Base-by-base conservation (phyloP, 2,888 invertebrate species). In the Melieria crassipennis region DNA sequence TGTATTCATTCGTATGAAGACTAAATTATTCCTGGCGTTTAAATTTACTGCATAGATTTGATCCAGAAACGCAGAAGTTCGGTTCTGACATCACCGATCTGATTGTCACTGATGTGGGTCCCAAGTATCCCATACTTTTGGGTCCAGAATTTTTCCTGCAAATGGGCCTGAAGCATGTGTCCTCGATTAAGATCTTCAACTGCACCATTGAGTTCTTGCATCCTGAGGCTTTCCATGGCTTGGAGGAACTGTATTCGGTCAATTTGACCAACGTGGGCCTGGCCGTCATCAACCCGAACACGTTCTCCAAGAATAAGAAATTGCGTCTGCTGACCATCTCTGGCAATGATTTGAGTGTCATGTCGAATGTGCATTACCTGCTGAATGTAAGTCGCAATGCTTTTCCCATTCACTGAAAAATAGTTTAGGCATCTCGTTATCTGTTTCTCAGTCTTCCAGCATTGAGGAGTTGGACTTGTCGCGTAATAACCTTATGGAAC, bases 391-490 rank as follows among this genome's bases (percentile, higher is more conserved):
- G 80, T 75, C 7, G 10, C 7, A 6, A 6, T 60, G 42, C 0
- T 16, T 13, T 16, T 7, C 50, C 6, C 7, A 42, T 42, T n/a
- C 3, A 5, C 43, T 30, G 30, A 3, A 30, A 30, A 30, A 30
- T 30, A 30, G 30, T 30, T 3, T 30, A 3, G 30, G 0, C 2
- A 1, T 58, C 55, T 69, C 42, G 71, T 64, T 69, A 7, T 47
- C 70, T 72, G 3, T 56, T 30, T 30, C 30, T 30, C 30, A 86
- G 85, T 85, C 92, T 6, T 88, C 89, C 4, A 90, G 90, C 48
- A 89, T 93, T 60, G 91, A 92, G 78, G 93, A 94, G 82, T 87
- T 94, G 47, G 91, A 92, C 79, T 88, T 93, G 61, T 92, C 92
- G 4, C 89, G 90, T 77, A 93, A 93, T 84, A 90, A 91, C 72